Percentiles rank a stretch among this genome's conserved stretches.
Evolutionary conservation across 2,888 invertebrate species (phyloP).

Genomic region (Phytoseiulus persimilis): DNA sequence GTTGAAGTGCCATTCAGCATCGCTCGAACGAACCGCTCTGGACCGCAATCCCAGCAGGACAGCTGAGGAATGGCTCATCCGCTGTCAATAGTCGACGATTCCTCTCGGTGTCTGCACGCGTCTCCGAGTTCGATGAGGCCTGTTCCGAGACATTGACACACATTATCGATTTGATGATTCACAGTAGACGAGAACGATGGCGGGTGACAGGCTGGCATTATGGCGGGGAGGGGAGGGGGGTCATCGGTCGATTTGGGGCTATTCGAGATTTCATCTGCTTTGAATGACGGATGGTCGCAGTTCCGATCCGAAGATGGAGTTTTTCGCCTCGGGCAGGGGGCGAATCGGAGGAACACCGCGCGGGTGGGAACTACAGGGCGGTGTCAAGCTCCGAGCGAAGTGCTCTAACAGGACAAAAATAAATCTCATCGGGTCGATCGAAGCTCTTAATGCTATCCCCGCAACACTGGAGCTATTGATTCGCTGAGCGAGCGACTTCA

Average conservation of each 20-base stretch:
- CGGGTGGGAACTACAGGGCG: not conserved
- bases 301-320: not conserved
- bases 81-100: not conserved
- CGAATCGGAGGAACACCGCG: not conserved
- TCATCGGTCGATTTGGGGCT: too few relatives aligned
- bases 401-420: not conserved
- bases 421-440: not conserved
- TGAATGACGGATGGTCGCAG: not conserved
- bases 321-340: not conserved
- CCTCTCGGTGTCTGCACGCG: not conserved
- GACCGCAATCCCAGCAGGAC: too few relatives aligned
- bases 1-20: too few relatives aligned
- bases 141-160: not conserved
- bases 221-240: not conserved
- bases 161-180: not conserved
- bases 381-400: not conserved
- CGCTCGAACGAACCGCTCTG: too few relatives aligned
- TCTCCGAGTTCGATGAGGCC: not conserved
- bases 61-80: not conserved
- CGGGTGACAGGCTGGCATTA: not conserved
- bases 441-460: not conserved
- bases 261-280: not conserved
- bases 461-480: not conserved
- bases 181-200: not conserved
- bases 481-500: not conserved